phyloP scores from a whole-genome alignment of 2,113 vertebrate species.

The Cyprinus carpio region DNA sequence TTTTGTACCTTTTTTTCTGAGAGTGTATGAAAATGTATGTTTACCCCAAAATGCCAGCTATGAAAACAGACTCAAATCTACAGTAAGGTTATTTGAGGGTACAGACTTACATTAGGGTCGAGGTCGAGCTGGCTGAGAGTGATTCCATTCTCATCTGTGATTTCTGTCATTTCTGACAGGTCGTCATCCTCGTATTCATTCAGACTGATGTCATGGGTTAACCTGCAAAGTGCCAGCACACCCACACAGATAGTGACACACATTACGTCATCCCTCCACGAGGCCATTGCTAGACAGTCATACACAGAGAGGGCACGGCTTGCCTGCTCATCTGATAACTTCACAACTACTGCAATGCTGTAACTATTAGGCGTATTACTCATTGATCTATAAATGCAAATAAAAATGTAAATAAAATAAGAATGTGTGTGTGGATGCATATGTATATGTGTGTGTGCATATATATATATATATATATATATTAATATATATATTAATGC shows the following conservation, averaged over 20 bases:
- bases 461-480: no score
- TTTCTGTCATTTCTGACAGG: slow-evolving; percentile 83
- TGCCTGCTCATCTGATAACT: background rate
- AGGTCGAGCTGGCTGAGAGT: slow-evolving; percentile 81
- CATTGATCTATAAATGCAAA: no score
- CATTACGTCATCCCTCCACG: background rate
- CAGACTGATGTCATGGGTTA: slow-evolving; percentile 87
- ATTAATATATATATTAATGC: no score
- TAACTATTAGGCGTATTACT: no score
- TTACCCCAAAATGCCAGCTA: no score
- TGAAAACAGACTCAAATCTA: background rate
- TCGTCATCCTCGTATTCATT: slow-evolving; percentile 89
- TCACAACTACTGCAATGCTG: background rate
- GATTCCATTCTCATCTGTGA: slow-evolving; percentile 82
- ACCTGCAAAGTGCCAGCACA: slow-evolving; percentile 64
- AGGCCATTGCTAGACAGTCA: background rate
- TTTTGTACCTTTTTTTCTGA: no score
- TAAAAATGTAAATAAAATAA: no score
- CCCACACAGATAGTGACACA: slow-evolving; percentile 1
- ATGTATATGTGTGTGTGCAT: no score
- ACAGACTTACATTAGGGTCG: slow-evolving; percentile 77
- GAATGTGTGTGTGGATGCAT: no score
- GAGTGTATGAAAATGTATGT: no score
- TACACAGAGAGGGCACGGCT: background rate
- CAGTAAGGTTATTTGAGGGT: background rate